Conservation (phyloP, 2,797 vertebrate genomes). For the Harpagifer antarcticus region DNA sequence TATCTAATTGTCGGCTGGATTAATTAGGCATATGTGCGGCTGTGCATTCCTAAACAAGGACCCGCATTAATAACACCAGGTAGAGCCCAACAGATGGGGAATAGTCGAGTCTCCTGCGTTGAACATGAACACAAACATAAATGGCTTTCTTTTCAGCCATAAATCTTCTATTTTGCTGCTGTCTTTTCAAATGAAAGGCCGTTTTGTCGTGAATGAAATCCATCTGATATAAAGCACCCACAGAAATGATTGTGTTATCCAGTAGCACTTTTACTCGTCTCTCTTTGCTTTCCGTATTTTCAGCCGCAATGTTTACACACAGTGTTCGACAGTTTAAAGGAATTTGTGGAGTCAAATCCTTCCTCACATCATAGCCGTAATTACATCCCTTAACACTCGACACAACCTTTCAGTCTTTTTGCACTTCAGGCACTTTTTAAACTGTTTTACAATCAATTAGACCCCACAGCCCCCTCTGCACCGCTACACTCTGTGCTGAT, state of each 20-base stretch:
- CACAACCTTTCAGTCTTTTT: conserved; percentile 75
- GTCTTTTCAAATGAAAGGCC: not conserved
- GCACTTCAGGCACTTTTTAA: conserved; percentile 76
- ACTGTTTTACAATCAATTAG: conserved; percentile 83
- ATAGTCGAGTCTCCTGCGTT: conserved; percentile 85
- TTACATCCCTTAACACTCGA: conserved; percentile 74
- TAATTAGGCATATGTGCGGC: conserved; percentile 95
- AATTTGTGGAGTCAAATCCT: conserved; percentile 78
- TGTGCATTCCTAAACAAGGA: conserved; percentile 93
- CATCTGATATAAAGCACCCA: not conserved
- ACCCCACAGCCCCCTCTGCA: conserved; percentile 51
- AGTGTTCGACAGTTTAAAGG: conserved; percentile 72
- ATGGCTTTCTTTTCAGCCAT: conserved; percentile 3
- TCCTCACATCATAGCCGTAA: conserved; percentile 77
- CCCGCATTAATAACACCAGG: conserved; percentile 95
- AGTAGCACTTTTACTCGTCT: conserved; percentile 32
- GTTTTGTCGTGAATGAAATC: not conserved
- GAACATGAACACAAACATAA: conserved; percentile 85
- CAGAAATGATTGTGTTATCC: conserved; percentile 18
- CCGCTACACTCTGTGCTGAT: conserved; percentile 65
- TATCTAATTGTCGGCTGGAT: conserved; percentile 98
- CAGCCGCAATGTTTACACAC: conserved; percentile 73
- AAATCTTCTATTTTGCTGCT: not conserved
- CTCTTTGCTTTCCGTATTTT: conserved; percentile 55
- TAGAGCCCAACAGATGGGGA: conserved; percentile 91